Conservation (phyloP, 2,888 invertebrate species). For the Anoncus sp. region DNA sequence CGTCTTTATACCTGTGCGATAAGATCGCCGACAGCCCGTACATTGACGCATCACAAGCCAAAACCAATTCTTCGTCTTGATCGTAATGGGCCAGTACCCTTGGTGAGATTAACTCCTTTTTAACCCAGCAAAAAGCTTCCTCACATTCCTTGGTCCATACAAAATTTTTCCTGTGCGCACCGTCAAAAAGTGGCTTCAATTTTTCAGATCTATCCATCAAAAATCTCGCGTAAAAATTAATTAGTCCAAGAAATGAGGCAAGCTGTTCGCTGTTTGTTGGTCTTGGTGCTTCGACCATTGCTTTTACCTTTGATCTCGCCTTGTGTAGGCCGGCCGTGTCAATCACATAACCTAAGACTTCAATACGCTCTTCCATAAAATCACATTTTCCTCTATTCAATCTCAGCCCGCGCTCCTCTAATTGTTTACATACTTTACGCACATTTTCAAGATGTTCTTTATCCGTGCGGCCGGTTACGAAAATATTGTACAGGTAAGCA, state of each 20-base stretch:
- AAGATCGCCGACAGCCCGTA: constrained; percentile 56
- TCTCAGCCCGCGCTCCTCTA: constrained; percentile 52
- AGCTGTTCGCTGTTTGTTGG: background rate
- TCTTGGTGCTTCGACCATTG: constrained; percentile 64
- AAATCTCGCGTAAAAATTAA: background rate
- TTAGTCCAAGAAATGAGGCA: background rate
- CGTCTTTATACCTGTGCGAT: constrained; percentile 17
- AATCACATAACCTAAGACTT: constrained; percentile 69
- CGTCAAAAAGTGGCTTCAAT: background rate
- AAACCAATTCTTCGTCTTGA: constrained; percentile 51
- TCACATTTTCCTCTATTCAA: constrained; percentile 67
- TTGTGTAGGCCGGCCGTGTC: constrained; percentile 68
- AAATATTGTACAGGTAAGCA: constrained; percentile 67
- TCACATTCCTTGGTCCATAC: constrained; percentile 52
- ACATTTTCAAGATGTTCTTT: constrained; percentile 60
- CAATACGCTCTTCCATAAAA: constrained; percentile 66
- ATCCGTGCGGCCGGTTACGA: constrained; percentile 56
- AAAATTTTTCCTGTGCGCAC: background rate
- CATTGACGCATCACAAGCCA: constrained; percentile 57
- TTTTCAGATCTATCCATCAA: background rate
- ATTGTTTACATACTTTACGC: constrained; percentile 57
- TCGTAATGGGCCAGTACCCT: constrained; percentile 64
- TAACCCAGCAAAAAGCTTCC: constrained; percentile 68
- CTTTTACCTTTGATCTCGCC: constrained; percentile 61
- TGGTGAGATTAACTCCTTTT: constrained; percentile 56